These are phyloP conservation scores for Eptesicus fuscus DNA, from an alignment of 2,113 vertebrate genomes.

Conservation along the genomic window DNA sequence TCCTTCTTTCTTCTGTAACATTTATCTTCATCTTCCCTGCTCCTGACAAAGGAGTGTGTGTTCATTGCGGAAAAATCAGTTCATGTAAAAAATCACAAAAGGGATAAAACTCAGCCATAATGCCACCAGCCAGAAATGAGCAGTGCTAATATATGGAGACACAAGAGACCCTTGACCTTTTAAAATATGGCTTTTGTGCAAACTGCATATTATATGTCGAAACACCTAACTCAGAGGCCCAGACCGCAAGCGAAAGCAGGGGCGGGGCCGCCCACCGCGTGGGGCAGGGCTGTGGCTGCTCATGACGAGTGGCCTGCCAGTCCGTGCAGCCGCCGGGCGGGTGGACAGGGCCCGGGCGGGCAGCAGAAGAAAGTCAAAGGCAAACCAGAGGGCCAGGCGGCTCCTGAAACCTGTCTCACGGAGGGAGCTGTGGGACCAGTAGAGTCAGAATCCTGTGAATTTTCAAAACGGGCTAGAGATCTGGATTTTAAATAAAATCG, in stretches of 20 bases:
- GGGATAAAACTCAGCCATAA: constrained; percentile 1
- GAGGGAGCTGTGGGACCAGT: neutral
- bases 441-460: neutral
- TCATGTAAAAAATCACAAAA: constrained; percentile 36
- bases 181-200: neutral
- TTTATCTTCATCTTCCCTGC: neutral
- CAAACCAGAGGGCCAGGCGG: neutral
- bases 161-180: neutral
- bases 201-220: neutral
- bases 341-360: too few species aligned
- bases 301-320: too few species aligned
- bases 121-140: neutral
- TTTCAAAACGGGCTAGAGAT: neutral
- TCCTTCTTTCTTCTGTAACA: constrained; percentile 43
- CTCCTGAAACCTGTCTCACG: neutral
- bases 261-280: accelerated
- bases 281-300: neutral
- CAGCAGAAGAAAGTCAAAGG: neutral
- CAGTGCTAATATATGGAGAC: neutral
- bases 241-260: neutral
- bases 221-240: neutral
- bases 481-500: neutral
- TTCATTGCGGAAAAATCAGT: constrained; percentile 35
- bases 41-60: constrained; percentile 42
- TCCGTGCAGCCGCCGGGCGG: too few species aligned